Evolutionary conservation across 2,113 vertebrate genomes (phyloP).

Genomic region (Crypturellus undulatus): DNA sequence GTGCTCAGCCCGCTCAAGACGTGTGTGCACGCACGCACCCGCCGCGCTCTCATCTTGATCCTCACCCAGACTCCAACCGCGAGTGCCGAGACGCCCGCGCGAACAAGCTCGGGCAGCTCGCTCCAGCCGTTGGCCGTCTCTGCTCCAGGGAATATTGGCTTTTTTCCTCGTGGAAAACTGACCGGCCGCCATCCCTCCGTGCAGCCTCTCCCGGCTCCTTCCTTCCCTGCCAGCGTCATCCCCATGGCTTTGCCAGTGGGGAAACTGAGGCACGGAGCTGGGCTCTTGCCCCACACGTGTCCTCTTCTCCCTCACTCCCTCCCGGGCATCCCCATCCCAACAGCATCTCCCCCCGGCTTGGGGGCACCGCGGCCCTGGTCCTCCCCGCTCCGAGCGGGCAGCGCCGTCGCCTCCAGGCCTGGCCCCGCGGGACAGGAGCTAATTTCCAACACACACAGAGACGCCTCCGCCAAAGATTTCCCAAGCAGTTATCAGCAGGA

Average conservation of each 20-base stretch:
- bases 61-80: neutral
- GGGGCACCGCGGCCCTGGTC: neutral
- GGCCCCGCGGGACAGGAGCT: neutral
- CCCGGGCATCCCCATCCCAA: neutral
- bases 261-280: neutral
- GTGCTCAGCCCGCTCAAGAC: too few species aligned
- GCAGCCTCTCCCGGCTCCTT: neutral
- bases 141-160: neutral
- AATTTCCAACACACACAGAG: neutral
- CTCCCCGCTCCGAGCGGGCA: fast-evolving
- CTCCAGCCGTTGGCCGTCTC: too few species aligned
- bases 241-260: neutral
- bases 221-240: neutral
- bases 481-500: conserved; percentile 48
- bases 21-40: too few species aligned
- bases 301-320: neutral
- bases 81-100: neutral
- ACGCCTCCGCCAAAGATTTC: neutral
- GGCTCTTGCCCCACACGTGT: neutral
- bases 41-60: neutral
- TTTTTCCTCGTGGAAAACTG: neutral
- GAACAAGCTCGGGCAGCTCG: neutral
- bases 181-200: too few species aligned
- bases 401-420: fast-evolving
- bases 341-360: fast-evolving